Conservation (phyloP, 1,140 invertebrate genomes). For the Fragariocoptes setiger region DNA sequence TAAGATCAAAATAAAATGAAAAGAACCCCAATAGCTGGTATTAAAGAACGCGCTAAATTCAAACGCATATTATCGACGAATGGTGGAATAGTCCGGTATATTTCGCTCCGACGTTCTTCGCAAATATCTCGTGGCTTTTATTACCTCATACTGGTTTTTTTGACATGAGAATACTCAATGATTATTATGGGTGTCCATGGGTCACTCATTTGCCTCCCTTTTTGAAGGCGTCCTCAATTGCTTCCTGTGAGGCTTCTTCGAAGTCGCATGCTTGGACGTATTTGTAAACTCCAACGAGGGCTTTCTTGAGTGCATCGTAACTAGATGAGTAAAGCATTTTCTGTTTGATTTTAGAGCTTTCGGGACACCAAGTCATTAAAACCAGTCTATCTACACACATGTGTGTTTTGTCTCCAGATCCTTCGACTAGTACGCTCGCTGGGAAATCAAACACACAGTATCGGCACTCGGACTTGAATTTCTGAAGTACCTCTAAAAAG, state of each 20-base stretch:
- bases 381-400: slow-evolving; percentile 29
- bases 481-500: slow-evolving; percentile 62
- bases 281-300: slow-evolving; percentile 73
- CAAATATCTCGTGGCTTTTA: too few relatives aligned
- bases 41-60: too few relatives aligned
- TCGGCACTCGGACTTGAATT: slow-evolving; percentile 37
- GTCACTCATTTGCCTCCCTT: slow-evolving; percentile 7
- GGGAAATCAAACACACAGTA: slow-evolving; percentile 69
- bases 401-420: slow-evolving; percentile 10
- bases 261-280: slow-evolving; percentile 39
- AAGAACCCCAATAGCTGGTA: too few relatives aligned
- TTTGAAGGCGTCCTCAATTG: slow-evolving; percentile 11
- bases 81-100: too few relatives aligned
- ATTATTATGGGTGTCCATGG: too few relatives aligned
- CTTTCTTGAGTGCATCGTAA: slow-evolving; percentile 78
- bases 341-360: slow-evolving; percentile 85
- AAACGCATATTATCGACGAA: too few relatives aligned
- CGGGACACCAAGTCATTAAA: slow-evolving; percentile 78
- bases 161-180: too few relatives aligned
- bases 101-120: too few relatives aligned
- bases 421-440: slow-evolving; percentile 13
- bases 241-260: slow-evolving; percentile 11
- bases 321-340: slow-evolving; percentile 97
- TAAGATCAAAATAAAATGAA: too few relatives aligned
- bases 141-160: too few relatives aligned